These are phyloP conservation scores for Indri indri DNA, from an alignment of 2,113 vertebrate genomes.

Conservation along the genomic window DNA sequence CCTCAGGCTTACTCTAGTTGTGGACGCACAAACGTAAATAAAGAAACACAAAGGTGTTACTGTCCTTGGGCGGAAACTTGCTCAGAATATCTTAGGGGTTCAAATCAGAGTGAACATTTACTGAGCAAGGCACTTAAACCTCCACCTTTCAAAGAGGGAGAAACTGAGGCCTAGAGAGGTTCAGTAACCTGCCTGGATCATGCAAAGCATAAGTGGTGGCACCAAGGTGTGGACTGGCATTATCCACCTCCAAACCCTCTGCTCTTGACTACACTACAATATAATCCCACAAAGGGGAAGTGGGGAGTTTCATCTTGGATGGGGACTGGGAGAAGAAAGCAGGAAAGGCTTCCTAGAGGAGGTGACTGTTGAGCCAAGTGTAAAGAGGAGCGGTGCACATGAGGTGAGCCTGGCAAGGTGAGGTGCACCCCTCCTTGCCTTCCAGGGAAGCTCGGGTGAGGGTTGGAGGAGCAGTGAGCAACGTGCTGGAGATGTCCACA, in stretches of 20 bases:
- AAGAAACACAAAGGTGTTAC: not conserved
- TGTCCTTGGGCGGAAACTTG: not conserved
- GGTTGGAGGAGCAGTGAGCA: not conserved
- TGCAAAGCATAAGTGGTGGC: not conserved
- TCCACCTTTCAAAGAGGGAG: not conserved
- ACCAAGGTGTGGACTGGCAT: accelerated
- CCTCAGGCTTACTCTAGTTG: not conserved
- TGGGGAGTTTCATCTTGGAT: not conserved
- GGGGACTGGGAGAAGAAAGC: not conserved
- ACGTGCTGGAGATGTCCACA: not conserved
- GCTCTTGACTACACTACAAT: too few relatives aligned
- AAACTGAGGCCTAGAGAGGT: not conserved
- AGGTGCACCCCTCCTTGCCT: not conserved
- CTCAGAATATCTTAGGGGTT: not conserved
- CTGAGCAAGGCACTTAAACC: not conserved
- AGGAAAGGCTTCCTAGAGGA: not conserved
- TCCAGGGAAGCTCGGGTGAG: not conserved
- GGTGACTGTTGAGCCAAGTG: not conserved
- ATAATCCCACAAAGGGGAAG: too few relatives aligned
- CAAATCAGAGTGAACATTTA: not conserved
- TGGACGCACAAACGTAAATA: not conserved
- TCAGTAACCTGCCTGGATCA: not conserved
- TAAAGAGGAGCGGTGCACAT: not conserved
- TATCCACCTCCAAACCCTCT: not conserved
- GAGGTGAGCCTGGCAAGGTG: not conserved